phyloP scores from a whole-genome alignment of 1,140 invertebrate genomes.

The Cheumatopsyche charites region DNA sequence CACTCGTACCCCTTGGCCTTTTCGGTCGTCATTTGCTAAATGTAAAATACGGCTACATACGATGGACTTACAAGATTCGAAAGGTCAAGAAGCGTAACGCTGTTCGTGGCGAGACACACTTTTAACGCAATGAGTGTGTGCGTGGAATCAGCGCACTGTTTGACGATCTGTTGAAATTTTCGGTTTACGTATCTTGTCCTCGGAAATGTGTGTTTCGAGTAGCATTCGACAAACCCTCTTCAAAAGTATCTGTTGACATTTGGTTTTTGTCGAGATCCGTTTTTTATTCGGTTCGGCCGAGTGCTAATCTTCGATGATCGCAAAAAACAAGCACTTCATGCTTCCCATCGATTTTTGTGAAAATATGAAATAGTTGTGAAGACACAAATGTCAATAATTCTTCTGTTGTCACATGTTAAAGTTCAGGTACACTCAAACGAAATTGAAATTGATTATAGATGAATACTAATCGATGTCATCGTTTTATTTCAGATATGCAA shows the following conservation, averaged over 20 bases:
- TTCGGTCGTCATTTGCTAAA: no score
- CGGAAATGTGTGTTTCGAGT: not conserved
- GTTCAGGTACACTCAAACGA: no score
- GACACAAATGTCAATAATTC: no score
- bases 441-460: not conserved
- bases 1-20: no score
- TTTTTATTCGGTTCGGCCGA: not conserved
- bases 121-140: not conserved
- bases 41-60: no score
- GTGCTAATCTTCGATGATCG: no score
- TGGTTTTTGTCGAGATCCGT: not conserved
- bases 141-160: not conserved
- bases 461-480: no score
- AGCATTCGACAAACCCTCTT: not conserved
- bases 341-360: no score
- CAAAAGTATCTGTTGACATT: not conserved
- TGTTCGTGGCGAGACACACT: no score
- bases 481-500: slow-evolving; percentile 73
- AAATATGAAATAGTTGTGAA: no score
- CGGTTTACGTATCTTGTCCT: not conserved
- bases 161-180: not conserved
- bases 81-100: slow-evolving; percentile 8
- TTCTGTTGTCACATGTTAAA: no score
- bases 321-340: no score
- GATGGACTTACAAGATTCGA: not conserved